Evolutionary conservation across 2,113 vertebrate species (phyloP).

Genomic region (Ginglymostoma cirratum): DNA sequence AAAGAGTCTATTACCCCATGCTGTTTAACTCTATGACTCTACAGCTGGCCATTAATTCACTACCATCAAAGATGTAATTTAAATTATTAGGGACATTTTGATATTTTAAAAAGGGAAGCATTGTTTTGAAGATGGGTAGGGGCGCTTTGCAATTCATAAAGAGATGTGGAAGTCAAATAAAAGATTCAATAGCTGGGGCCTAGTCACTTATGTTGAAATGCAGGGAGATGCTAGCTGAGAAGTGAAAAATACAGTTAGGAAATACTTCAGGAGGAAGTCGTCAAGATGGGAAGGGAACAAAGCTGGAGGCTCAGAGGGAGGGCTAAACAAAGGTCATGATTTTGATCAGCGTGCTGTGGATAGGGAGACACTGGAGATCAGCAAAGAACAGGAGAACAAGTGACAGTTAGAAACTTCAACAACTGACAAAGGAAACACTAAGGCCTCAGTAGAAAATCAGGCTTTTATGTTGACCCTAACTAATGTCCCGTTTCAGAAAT

Average conservation of each 20-base stretch:
- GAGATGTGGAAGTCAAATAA: neutral
- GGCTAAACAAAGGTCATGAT: neutral
- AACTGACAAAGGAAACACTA: neutral
- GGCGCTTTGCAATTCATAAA: neutral
- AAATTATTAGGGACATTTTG: neutral
- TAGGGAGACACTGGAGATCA: neutral
- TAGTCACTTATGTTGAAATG: neutral
- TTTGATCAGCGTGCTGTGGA: neutral
- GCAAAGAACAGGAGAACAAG: neutral
- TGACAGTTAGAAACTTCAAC: neutral
- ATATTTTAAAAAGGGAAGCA: neutral
- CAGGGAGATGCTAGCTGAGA: neutral
- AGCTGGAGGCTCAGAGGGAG: neutral
- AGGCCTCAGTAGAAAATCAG: neutral
- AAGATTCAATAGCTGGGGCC: neutral
- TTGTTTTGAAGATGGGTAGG: neutral
- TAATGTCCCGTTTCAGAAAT: neutral
- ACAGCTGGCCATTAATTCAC: neutral
- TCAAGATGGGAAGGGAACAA: neutral
- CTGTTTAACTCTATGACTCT: neutral
- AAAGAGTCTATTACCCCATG: too few relatives aligned
- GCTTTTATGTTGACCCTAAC: neutral
- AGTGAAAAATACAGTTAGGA: neutral
- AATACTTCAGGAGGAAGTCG: neutral
- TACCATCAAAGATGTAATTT: neutral